phyloP scores from a whole-genome alignment of 2,888 invertebrate species.

The Caenorhabditis parvicauda region DNA sequence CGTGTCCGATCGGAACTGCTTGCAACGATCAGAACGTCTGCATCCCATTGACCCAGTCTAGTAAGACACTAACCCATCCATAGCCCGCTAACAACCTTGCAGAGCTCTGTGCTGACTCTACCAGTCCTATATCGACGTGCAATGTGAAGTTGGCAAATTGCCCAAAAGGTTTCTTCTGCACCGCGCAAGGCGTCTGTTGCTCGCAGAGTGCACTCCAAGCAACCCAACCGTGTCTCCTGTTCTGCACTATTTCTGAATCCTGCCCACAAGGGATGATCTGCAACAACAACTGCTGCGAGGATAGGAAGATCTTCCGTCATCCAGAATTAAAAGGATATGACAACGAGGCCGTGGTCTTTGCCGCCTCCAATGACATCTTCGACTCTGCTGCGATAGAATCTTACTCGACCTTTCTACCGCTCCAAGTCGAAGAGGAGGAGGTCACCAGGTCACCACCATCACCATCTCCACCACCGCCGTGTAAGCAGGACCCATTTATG shows the following conservation, averaged over 20 bases:
- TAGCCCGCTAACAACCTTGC: constrained; percentile 5
- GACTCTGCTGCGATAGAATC: constrained; percentile 18
- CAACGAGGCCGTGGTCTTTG: constrained; percentile 23
- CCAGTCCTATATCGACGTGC: constrained; percentile 34
- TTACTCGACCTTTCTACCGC: constrained; percentile 9
- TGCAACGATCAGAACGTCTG: constrained; percentile 31
- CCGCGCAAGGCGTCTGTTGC: constrained; percentile 38
- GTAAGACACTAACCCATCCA: constrained; percentile 19
- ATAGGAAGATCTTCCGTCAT: constrained; percentile 20
- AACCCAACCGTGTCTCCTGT: constrained; percentile 17
- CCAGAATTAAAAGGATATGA: constrained; percentile 12
- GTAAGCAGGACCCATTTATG: constrained; percentile 4
- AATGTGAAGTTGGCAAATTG: constrained; percentile 7
- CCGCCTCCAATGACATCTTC: constrained; percentile 19
- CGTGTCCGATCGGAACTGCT: constrained; percentile 34
- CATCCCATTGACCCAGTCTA: constrained; percentile 28
- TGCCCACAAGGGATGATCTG: constrained; percentile 35
- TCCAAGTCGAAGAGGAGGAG: constrained; percentile 11
- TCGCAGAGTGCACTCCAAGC: constrained; percentile 17
- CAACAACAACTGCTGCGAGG: constrained; percentile 34
- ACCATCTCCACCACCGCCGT: background rate
- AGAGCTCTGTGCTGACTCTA: constrained; percentile 39
- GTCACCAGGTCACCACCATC: constrained; percentile 13
- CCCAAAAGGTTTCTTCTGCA: constrained; percentile 24
- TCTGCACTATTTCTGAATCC: constrained; percentile 30